Percentiles rank a stretch among this genome's conserved stretches.
Conservation (phyloP, 2,797 vertebrate species). For the Sardinella longiceps region DNA sequence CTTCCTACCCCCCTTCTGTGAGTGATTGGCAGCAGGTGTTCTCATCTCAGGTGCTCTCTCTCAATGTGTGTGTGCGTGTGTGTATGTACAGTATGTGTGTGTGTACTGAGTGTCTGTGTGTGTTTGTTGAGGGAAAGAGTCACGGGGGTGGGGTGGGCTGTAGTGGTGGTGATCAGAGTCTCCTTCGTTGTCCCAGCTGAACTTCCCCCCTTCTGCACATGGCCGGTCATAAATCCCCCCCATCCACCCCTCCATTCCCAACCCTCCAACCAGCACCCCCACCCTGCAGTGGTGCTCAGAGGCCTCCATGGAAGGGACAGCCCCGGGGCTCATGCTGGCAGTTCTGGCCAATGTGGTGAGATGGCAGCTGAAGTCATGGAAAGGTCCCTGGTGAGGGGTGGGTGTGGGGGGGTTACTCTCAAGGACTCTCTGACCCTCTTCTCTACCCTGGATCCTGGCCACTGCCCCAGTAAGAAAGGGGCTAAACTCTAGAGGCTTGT, state of each 20-base stretch:
- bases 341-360: background rate
- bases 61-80: background rate
- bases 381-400: background rate
- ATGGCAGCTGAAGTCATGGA: constrained; percentile 22
- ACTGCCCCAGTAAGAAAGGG: background rate
- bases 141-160: background rate
- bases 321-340: background rate
- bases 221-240: background rate
- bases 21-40: background rate
- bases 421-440: background rate
- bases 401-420: background rate
- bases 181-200: background rate
- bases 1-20: background rate
- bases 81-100: no score
- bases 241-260: background rate
- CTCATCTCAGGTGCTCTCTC: background rate
- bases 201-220: background rate
- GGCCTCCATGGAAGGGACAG: background rate
- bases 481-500: background rate
- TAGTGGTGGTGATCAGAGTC: background rate
- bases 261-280: background rate
- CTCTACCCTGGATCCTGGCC: background rate
- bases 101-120: background rate
- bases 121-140: background rate
- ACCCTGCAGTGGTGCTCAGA: background rate